Evolutionary conservation across 30 jellyfish, hydroid and myxozoan species (phyloP).

Genomic region (Cassiopea andromeda): DNA sequence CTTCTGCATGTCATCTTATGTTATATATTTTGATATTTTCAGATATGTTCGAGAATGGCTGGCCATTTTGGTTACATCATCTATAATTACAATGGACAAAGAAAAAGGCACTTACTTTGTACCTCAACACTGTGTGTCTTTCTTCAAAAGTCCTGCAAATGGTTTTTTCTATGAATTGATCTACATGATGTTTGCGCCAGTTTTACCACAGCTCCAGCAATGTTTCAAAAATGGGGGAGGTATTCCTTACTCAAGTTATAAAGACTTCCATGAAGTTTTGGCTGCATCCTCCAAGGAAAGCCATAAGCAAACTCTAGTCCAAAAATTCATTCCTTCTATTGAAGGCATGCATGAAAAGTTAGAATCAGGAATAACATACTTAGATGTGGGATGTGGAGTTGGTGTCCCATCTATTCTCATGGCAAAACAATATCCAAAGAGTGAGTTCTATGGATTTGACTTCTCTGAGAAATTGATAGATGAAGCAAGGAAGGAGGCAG

Average conservation of each 20-base stretch:
- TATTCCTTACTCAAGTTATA: conserved; percentile 17
- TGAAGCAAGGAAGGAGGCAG: conserved; percentile 18
- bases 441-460: conserved; percentile 49
- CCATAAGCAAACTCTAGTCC: background rate
- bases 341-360: conserved; percentile 45
- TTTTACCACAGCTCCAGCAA: conserved; percentile 12
- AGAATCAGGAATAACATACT: conserved; percentile 13
- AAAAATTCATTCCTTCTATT: conserved; percentile 29
- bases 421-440: conserved; percentile 32
- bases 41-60: conserved; percentile 65
- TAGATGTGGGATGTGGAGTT: conserved; percentile 59
- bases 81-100: conserved; percentile 13
- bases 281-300: background rate
- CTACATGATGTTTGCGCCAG: conserved; percentile 24
- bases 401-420: conserved; percentile 41
- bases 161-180: background rate
- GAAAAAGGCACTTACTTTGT: conserved; percentile 5
- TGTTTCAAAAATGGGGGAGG: conserved; percentile 56
- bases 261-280: conserved; percentile 11
- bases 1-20: background rate
- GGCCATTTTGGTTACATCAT: conserved; percentile 19
- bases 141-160: background rate
- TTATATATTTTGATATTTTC: no score
- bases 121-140: background rate
- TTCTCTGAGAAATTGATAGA: conserved; percentile 23